Conservation (phyloP, 1,140 invertebrate genomes). For the Sminthurinus signatus region DNA sequence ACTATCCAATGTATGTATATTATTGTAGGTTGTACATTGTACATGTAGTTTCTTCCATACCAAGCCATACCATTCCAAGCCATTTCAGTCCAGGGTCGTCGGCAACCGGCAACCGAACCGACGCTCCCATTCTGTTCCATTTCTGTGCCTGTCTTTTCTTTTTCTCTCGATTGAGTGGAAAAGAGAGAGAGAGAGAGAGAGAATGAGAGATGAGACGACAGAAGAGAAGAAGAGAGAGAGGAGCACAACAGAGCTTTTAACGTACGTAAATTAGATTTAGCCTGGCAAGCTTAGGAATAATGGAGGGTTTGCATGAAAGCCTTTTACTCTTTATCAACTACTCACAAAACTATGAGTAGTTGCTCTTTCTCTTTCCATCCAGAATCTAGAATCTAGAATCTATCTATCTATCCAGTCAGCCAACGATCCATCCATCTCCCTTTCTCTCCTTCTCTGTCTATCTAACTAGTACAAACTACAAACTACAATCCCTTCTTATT, state of each 20-base stretch:
- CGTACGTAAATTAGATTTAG: constrained; percentile 45
- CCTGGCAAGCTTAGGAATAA: constrained; percentile 43
- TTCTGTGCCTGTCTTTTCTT: too few species aligned
- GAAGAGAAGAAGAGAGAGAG: constrained; percentile 9
- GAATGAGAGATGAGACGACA: constrained; percentile 8
- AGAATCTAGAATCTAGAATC: too few species aligned
- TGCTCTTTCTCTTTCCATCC: background rate
- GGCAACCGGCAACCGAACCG: too few species aligned
- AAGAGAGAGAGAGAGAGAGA: constrained; percentile 9
- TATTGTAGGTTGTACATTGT: too few species aligned
- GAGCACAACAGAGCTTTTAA: constrained; percentile 43
- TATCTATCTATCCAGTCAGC: too few species aligned
- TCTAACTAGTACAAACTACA: too few species aligned
- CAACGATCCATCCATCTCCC: background rate
- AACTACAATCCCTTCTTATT: too few species aligned
- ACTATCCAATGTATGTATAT: too few species aligned
- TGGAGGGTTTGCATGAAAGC: constrained; percentile 44
- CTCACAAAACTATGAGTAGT: constrained; percentile 33
- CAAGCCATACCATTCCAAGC: too few species aligned
- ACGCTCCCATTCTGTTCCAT: too few species aligned
- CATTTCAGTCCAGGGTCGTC: too few species aligned
- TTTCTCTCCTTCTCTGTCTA: constrained; percentile 8
- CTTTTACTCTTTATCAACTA: constrained; percentile 40
- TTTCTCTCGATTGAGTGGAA: background rate
- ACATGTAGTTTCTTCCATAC: too few species aligned